Evolutionary conservation across 2,888 invertebrate genomes (phyloP).

Genomic region (Polymixis lichenea): DNA sequence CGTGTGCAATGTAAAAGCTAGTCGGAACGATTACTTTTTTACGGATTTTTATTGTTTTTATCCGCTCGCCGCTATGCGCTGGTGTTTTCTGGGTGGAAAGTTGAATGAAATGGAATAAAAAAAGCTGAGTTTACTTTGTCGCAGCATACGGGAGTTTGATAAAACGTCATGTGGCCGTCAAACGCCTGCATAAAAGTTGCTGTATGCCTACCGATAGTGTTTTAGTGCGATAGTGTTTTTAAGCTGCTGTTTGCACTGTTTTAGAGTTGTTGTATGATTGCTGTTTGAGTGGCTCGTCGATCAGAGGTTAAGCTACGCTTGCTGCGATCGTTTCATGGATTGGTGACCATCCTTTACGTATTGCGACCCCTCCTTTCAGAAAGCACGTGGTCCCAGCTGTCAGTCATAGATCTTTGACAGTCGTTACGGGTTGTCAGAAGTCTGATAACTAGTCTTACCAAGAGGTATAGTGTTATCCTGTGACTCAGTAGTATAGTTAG

Average conservation of each 20-base stretch:
- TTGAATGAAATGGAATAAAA: slow-evolving; percentile 42
- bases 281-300: not conserved
- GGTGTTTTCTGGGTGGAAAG: slow-evolving; percentile 22
- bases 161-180: slow-evolving; percentile 29
- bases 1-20: slow-evolving; percentile 10
- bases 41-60: slow-evolving; percentile 32
- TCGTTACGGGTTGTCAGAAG: not conserved
- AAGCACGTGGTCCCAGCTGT: not conserved
- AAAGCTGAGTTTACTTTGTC: slow-evolving; percentile 38
- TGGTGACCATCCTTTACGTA: no score
- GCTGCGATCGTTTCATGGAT: not conserved
- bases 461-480: not conserved
- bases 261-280: not conserved
- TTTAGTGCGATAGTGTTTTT: not conserved
- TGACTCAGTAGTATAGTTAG: not conserved
- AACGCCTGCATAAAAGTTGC: not conserved
- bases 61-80: not conserved
- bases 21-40: slow-evolving; percentile 31
- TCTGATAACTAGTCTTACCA: not conserved
- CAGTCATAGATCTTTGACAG: not conserved
- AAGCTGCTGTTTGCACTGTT: not conserved
- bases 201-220: not conserved
- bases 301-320: not conserved
- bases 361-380: not conserved
- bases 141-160: slow-evolving; percentile 20